Base-by-base conservation (phyloP, 2,888 invertebrate species). In the Coremacera marginata region DNA sequence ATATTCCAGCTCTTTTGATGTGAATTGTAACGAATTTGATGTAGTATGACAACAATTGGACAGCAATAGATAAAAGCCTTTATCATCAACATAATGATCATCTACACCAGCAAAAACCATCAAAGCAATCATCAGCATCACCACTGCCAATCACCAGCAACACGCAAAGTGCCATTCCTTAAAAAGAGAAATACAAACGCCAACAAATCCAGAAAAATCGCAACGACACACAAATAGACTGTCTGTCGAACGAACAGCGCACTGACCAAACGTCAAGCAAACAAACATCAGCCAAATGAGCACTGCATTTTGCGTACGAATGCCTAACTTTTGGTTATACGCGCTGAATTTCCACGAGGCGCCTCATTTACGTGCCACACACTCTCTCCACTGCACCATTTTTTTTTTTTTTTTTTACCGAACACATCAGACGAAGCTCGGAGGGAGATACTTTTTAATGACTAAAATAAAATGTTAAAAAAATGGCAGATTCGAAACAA, bases 321-420 rank as follows among this genome's bases (percentile, higher is more conserved):
- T 7, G 62, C 25, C 68, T 44, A 68, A 77, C 72, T 75, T 68
- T 79, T 82, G 84, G 83, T 82, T 85, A 84, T 84, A 84, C 81
- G 81, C 34, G 34, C 55, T 55, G 70, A 70, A 70, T 27, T 70
- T 71, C 68, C 34, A 68, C 34, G 70, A n/a, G 78, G 79, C 85
- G 84, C 84, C 85, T 84, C 86, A 85, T 82, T 83, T 86, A 83
- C 84, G 83, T 82, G 83, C 82, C 83, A 80, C 80, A 79, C 83
- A 81, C 34, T 27, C 63, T 14, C 22, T 16, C 57, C 19, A 3
- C 25, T 25, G n/a, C n/a, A 27, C 11, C 2, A 19, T 25, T 11
- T 22, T 25, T 25, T 14, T 3, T n/a, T n/a, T n/a, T n/a, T n/a
- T n/a, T n/a, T 25, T 31, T 31, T 25, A 19, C 8, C 19, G 2